Evolutionary conservation across 2,113 vertebrate species (phyloP).

Genomic region (Pterophyllum scalare): DNA sequence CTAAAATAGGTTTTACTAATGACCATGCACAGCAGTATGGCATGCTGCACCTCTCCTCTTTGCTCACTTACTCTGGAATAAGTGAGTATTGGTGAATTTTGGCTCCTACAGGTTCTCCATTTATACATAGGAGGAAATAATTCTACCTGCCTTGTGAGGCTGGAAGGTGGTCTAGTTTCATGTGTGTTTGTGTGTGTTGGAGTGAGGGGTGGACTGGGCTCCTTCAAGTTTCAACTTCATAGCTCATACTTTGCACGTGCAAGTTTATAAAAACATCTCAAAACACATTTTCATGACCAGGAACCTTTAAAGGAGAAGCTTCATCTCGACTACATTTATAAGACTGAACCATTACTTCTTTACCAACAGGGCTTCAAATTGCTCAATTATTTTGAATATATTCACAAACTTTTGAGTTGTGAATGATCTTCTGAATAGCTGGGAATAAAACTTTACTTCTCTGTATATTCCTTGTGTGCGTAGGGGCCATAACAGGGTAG

Average conservation of each 20-base stretch:
- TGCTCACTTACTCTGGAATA: too few relatives aligned
- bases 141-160: neutral
- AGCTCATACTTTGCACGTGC: neutral
- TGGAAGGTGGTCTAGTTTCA: neutral
- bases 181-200: neutral
- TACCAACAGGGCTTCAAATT: neutral
- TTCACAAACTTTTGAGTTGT: neutral
- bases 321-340: neutral
- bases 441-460: neutral
- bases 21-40: neutral
- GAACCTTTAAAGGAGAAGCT: neutral
- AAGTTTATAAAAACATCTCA: neutral
- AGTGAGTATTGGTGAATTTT: neutral
- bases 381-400: neutral
- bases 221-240: neutral
- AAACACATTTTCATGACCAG: neutral
- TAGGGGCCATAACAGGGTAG: neutral
- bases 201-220: neutral
- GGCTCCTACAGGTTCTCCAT: neutral
- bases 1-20: neutral
- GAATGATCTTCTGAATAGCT: neutral
- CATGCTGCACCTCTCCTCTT: neutral
- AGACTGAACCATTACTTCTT: neutral
- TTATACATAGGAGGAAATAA: neutral
- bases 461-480: neutral